Evolutionary conservation across 2,113 vertebrate species (phyloP), one percentile per base, ranked within the genome.

Genomic region (Semicossyphus pulcher): DNA sequence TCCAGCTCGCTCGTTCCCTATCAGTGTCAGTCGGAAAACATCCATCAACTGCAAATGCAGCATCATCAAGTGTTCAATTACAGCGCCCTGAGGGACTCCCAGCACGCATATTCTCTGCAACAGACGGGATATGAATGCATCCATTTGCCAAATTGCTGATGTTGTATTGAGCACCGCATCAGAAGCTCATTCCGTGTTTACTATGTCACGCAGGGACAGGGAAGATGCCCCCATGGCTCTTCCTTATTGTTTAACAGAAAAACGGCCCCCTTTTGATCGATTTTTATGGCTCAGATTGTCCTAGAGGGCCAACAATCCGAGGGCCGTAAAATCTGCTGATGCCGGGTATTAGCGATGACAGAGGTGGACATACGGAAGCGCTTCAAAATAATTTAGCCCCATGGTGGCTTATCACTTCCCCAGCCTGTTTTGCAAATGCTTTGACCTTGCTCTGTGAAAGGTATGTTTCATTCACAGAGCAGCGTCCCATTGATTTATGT

Each of bases 51-150:
- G 64, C 77, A 86, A 90, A 81, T 31, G 83, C 86, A 87, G 73
- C 74, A 86, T 89, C 86, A 87, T 89, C 88, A 88, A 86, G 82
- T 76, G 82, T 88, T 88, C 81, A 89, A 89, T 88, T 86, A 90
- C 68, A 1, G 39, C 62, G 60, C 81, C 90, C 76, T 69, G 8
- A 81, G 88, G 85, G 85, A 82, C 74, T 69, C 69, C 60, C 29
- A 42, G 76, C 76, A 58, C 63, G 57, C 67, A 68, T 44, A 44
- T 67, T 34, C 78, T 21, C 71, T 29, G 37, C 68, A 54, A 51
- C 83, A 84, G 45, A 81, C 76, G 63, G 88, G 51, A 71, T 66
- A 77, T 80, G 77, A 76, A 51, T 61, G 34, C 74, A 69, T 84
- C 76, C 69, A 84, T 89, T 91, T 86, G 69, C 64, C 72, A 88